Evolutionary conservation across 2,888 invertebrate genomes (phyloP), one percentile per base, ranked within the genome.

Genomic region (Beris morrisii): DNA sequence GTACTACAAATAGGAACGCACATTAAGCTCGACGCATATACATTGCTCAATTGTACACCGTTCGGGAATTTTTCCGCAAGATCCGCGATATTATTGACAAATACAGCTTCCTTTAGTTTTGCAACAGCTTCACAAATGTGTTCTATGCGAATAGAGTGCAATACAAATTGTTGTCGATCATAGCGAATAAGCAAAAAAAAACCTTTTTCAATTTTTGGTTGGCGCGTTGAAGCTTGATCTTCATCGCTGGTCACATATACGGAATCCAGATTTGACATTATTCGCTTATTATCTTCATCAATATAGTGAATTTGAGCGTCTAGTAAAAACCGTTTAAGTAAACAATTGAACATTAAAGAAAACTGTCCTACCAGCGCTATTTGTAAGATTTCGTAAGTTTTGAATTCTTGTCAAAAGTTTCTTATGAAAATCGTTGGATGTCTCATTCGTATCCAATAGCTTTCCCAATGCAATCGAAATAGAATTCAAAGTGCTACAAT

Each of bases 81-180:
- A 5, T 6, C 28, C 11, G 22, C 7, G 4, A 66, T 31, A 15
- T 55, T 15, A 38, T 66, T 48, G 7, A 59, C 43, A 46, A 66
- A 22, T 0, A 87, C 77, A 67, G 80, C 83, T 73, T 86, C 84
- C 70, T 84, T 86, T 46, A 83, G 84, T 32, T 73, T 79, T 0
- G 86, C 87, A 2, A 84, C 86, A 74, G 84, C 85, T 0, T 85
- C 84, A 1, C 86, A 85, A 11, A 85, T 81, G 28, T 83, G 46
- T 6, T 59, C 66, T 46, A 6, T 13, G 12, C n/a, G 12, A 46
- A 15, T 15, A 46, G 4, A 5, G n/a, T 13, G 15, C 9, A 12
- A n/a, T 13, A 46, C 46, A 46, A 46, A 46, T 46, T 46, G 1
- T 46, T 46, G 15, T 12, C n/a, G 15, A 46, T 15, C 46, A 11